Evolutionary conservation across 2,113 vertebrate genomes (phyloP).

Genomic region (Tragelaphus imberbis): DNA sequence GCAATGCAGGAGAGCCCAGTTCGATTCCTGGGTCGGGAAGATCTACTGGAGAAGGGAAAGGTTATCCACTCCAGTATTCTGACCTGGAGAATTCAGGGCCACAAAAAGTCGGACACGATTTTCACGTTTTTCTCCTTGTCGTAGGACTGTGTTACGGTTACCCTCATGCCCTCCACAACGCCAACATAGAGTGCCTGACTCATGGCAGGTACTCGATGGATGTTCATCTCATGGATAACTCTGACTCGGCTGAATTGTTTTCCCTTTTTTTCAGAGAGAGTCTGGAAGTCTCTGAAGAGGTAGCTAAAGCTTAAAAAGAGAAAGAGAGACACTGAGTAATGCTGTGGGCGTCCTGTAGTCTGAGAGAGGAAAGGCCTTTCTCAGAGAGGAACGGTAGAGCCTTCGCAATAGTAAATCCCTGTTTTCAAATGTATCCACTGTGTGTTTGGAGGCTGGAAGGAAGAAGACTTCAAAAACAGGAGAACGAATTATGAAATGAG

Average conservation of each 20-base stretch:
- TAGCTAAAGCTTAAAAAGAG: not conserved
- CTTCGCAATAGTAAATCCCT: not conserved
- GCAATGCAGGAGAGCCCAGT: not conserved
- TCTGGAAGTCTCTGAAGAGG: not conserved
- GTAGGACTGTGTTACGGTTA: rapidly evolving
- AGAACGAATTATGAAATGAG: not conserved
- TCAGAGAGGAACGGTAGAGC: not conserved
- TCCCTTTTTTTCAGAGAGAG: not conserved
- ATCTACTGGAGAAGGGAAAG: not conserved
- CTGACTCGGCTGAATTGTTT: not conserved
- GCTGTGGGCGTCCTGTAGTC: not conserved
- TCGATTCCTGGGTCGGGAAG: rapidly evolving
- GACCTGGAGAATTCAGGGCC: not conserved
- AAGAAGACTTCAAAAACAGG: not conserved
- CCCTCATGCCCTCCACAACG: not conserved
- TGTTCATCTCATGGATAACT: not conserved
- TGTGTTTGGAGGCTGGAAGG: not conserved
- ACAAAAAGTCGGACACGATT: not conserved
- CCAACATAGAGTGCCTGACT: not conserved
- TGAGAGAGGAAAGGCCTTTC: not conserved
- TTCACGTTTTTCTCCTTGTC: not conserved
- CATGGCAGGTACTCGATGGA: not conserved
- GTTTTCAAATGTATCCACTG: not conserved
- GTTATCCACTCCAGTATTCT: not conserved
- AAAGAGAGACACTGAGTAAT: not conserved